Percentiles rank a stretch among this genome's conserved stretches.
These are phyloP conservation scores for Pachyuromys duprasi DNA, from an alignment of 2,797 vertebrate species.

Conservation along the genomic window DNA sequence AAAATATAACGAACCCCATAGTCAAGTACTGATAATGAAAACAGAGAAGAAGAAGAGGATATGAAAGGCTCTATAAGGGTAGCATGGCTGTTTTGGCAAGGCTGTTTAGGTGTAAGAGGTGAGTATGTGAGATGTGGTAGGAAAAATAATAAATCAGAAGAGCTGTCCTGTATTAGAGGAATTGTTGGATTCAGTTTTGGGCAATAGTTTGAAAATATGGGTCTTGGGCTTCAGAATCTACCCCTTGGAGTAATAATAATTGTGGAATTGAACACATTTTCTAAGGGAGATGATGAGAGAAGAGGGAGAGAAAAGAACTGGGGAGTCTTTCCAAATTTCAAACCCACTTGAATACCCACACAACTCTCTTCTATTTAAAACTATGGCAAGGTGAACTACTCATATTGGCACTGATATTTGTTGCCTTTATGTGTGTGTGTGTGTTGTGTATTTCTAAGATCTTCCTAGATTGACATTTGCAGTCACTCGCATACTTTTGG, in stretches of 20 bases:
- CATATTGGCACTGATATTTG: not conserved
- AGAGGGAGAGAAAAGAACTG: not conserved
- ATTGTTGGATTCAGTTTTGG: not conserved
- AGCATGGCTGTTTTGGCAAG: not conserved
- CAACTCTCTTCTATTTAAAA: not conserved
- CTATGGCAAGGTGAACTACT: not conserved
- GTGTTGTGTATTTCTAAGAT: conserved; percentile 4
- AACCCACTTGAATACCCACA: not conserved
- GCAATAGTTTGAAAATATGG: conserved; percentile 19
- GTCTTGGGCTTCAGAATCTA: not conserved
- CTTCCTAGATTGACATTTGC: not conserved
- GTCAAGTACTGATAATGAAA: not conserved
- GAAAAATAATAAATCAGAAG: conserved; percentile 22
- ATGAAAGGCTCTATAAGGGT: not conserved
- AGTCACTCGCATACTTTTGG: conserved; percentile 11
- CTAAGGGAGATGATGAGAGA: conserved; percentile 7
- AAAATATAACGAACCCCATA: not conserved
- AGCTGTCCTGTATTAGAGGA: conserved; percentile 19
- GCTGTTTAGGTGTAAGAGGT: not conserved
- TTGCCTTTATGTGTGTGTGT: not conserved
- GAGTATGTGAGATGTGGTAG: not conserved
- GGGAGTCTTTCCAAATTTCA: not conserved
- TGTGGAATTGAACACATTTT: conserved; percentile 21
- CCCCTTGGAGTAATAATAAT: not conserved
- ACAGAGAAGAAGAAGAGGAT: not conserved